Evolutionary conservation across 2,113 vertebrate genomes (phyloP), one percentile per base, ranked within the genome.

Genomic region (Oreocharis arfaki): DNA sequence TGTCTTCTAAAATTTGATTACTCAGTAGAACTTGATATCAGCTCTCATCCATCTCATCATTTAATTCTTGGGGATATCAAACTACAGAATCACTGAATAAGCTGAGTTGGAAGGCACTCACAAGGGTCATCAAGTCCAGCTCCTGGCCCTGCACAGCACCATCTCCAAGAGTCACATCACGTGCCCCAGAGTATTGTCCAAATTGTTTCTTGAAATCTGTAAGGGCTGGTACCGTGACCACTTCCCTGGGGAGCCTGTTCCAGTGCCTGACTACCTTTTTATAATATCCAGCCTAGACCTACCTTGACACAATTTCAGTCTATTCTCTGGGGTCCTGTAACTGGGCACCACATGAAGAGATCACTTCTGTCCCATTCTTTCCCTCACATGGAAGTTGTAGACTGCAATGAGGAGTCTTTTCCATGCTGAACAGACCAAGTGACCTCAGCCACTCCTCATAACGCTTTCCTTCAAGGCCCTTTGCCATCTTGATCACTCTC

Each of bases 141-240:
- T 53, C 27, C 22, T 68, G 17, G 27, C 10, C 27, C 32, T 33
- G 14, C 22, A 60, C 33, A 27, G 21, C 22, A 30, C 27, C 6
- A 33, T 23, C 14, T 9, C 17, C 27, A 33, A 59, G 14, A 59
- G 17, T 28, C 37, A 33, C 11, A 59, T 9, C 32, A 10, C 16
- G 11, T 60, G 11, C 33, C 14, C 1, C 4, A 8, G 17, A 44
- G 23, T 2, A 37, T 23, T 44, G 22, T 44, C 9, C 53, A 52
- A 52, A 33, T 0, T 0, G 0, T 11, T 59, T 52, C 37, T 44
- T 52, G 23, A 69, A 19, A 18, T 69, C 37, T 33, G 4, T 60
- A 9, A 28, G 39, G 22, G 2, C 17, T 87, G 4, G 4, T 77
- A 22, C 32, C 77, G 27, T 37, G 37, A 16, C 33, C 39, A 10